phyloP scores from a whole-genome alignment of 1,140 invertebrate genomes.

The Drosophila ficusphila region DNA sequence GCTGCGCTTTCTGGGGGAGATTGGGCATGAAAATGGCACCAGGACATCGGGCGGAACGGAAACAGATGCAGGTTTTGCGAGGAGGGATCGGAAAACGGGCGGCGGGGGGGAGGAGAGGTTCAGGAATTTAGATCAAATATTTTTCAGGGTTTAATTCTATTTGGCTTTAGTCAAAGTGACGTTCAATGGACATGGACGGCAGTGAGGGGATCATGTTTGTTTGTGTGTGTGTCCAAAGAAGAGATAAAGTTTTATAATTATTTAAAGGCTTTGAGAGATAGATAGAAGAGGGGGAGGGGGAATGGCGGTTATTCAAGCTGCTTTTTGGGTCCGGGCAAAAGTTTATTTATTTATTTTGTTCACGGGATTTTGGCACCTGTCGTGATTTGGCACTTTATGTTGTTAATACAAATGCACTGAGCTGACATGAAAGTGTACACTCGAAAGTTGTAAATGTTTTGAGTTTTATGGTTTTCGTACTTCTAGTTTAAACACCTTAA shows the following conservation, averaged over 20 bases:
- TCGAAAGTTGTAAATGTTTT: not conserved
- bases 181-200: constrained; percentile 53
- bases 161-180: constrained; percentile 68
- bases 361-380: constrained; percentile 47
- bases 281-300: not conserved
- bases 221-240: constrained; percentile 32
- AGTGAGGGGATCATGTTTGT: constrained; percentile 21
- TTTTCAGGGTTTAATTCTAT: constrained; percentile 82
- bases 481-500: not conserved
- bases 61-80: not conserved
- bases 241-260: constrained; percentile 67
- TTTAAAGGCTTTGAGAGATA: constrained; percentile 50
- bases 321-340: constrained; percentile 14
- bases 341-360: constrained; percentile 10
- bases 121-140: constrained; percentile 67
- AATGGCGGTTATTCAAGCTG: constrained; percentile 18
- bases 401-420: constrained; percentile 57
- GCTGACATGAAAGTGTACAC: constrained; percentile 8
- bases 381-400: constrained; percentile 60
- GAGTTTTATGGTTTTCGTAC: not conserved
- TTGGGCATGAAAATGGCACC: constrained; percentile 41
- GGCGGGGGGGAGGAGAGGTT: not conserved
- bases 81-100: not conserved
- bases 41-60: constrained; percentile 8
- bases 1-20: constrained; percentile 59